Evolutionary conservation across 2,888 invertebrate genomes (phyloP), one percentile per base, ranked within the genome.

Genomic region (Epistrophella euchroma): DNA sequence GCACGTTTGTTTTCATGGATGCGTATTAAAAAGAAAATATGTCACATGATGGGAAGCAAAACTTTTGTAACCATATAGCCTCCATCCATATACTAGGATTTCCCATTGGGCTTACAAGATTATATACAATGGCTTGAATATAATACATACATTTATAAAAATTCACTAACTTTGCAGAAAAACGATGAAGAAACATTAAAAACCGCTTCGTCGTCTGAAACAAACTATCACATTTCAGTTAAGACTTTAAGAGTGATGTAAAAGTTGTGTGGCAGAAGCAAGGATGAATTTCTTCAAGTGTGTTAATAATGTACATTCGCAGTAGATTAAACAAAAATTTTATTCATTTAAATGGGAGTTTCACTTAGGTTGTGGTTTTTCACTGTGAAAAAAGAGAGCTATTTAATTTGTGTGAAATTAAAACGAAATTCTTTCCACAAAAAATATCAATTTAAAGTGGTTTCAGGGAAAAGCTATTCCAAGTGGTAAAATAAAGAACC

Each of bases 1-100:
- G 40, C 28, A 19, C 13, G 17, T 32, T 32, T 56, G 13, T 62
- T 35, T 22, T 28, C 37, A 22, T 45, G 37, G 19, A 71, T 66
- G 76, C 76, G 81, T 82, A 68, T 28, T n/a, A n/a, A n/a, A n/a
- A 28, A 5, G 9, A 32, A 73, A 60, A 58, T 62, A 62, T 77
- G 68, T 52, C 77, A 77, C 52, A 76, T 47, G n/a, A 43, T 70
- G n/a, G 32, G 71, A 60, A 76, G 66, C 13, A 19, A 47, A 32
- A 70, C 62, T 71, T 35, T 28, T 76, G 85, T 73, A 85, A 81
- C 62, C 45, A 40, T 73, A 80, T 73, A 80, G 72, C 62, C 71
- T 55, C 52, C 10, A 40, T 64, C 15, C 60, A 58, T 50, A 66
- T 85, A 72, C 60, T 75, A 60, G 72, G 52, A 85, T 79, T 79